Conservation (phyloP, 2,113 vertebrate species). For the human (Homo sapiens) region GRCh38 chr1:236734001-236734500, state of each 20-base stretch:
- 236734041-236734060: background rate
- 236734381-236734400: slow-evolving; percentile 25
- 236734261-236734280: background rate
- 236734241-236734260: background rate
- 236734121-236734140: background rate
- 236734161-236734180: background rate
- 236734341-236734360: background rate
- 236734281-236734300: background rate
- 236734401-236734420: slow-evolving; percentile 74
- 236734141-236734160: background rate
- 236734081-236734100: background rate
- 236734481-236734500: slow-evolving; percentile 84
- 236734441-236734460: slow-evolving; percentile 83
- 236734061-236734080: background rate
- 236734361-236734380: background rate
- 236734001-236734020: background rate
- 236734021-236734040: background rate
- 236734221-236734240: background rate
- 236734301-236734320: background rate
- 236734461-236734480: slow-evolving; percentile 83
- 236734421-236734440: slow-evolving; percentile 81
- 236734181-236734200: background rate
- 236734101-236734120: background rate
- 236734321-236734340: background rate
- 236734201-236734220: background rate